These are phyloP conservation scores for Subacronicta megacephala DNA, from an alignment of 2,888 invertebrate species.

Conservation along the genomic window DNA sequence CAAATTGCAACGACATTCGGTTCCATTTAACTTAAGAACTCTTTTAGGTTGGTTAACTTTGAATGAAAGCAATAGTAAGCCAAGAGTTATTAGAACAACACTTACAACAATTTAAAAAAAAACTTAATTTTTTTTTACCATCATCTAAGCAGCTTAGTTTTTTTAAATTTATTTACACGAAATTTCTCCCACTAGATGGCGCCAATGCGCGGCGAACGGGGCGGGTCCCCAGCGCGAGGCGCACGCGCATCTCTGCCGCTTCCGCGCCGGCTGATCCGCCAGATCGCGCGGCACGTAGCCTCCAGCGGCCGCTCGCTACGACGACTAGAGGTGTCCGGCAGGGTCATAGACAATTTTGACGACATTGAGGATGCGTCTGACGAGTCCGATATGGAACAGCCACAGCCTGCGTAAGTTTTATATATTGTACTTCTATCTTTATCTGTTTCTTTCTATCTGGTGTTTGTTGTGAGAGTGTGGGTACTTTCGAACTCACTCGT, in stretches of 20 bases:
- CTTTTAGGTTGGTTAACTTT: no score
- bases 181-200: slow-evolving; percentile 75
- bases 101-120: no score
- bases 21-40: no score
- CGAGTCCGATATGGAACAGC: slow-evolving; percentile 82
- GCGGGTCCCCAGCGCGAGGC: slow-evolving; percentile 84
- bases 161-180: slow-evolving; percentile 3
- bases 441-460: background rate
- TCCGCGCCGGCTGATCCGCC: slow-evolving; percentile 84
- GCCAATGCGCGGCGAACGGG: slow-evolving; percentile 87
- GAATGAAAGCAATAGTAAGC: no score
- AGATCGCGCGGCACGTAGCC: slow-evolving; percentile 87
- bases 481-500: background rate
- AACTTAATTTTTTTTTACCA: no score
- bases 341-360: slow-evolving; percentile 87
- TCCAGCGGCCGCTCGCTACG: slow-evolving; percentile 87
- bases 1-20: no score
- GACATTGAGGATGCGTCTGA: slow-evolving; percentile 83
- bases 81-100: no score
- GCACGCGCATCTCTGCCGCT: slow-evolving; percentile 87
- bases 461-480: background rate
- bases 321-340: slow-evolving; percentile 85
- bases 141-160: no score
- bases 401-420: slow-evolving; percentile 81
- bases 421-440: background rate